Evolutionary conservation across 1,140 invertebrate genomes (phyloP).

Genomic region (Euura saliciscinereae): DNA sequence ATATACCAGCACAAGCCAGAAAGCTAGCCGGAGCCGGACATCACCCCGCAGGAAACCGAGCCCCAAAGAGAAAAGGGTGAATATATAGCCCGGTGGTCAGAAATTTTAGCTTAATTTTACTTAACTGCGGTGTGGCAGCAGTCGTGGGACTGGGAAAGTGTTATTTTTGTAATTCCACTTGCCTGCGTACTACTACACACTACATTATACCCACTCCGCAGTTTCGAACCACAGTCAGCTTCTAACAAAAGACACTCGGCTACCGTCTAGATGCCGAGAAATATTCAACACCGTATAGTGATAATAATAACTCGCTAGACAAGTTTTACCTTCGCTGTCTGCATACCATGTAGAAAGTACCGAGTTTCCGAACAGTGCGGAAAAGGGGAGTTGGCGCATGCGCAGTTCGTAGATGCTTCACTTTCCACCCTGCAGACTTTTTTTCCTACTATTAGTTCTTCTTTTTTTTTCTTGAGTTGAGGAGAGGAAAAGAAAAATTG

Average conservation of each 20-base stretch:
- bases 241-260: not conserved
- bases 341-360: too few species aligned
- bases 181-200: not conserved
- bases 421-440: too few species aligned
- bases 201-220: not conserved
- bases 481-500: too few species aligned
- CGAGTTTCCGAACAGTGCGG: too few species aligned
- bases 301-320: too few species aligned
- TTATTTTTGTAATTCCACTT: slow-evolving; percentile 51
- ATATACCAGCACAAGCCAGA: slow-evolving; percentile 12
- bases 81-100: slow-evolving; percentile 38
- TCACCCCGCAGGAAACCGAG: slow-evolving; percentile 28
- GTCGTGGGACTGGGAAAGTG: slow-evolving; percentile 37
- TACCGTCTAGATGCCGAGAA: too few species aligned
- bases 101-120: slow-evolving; percentile 54
- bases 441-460: too few species aligned
- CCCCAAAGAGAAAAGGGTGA: slow-evolving; percentile 44
- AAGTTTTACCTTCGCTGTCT: too few species aligned
- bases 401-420: too few species aligned
- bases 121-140: slow-evolving; percentile 39
- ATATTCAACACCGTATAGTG: too few species aligned
- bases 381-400: too few species aligned
- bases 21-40: slow-evolving; percentile 26
- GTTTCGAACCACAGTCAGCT: not conserved
- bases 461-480: too few species aligned